phyloP scores from a whole-genome alignment of 1,140 invertebrate species.

The Trachymyrmex septentrionalis region DNA sequence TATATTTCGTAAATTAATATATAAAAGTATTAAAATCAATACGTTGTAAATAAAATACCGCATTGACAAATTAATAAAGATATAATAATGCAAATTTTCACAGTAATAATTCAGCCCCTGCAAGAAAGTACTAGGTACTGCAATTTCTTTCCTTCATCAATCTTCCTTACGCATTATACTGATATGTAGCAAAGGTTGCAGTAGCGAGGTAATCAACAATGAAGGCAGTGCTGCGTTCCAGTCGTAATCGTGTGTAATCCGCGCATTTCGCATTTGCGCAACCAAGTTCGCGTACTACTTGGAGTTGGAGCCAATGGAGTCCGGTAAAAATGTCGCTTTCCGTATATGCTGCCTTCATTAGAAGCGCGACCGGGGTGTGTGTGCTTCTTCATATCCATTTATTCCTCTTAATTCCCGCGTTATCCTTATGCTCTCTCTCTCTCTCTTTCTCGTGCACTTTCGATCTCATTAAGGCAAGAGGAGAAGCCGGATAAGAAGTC shows the following conservation, averaged over 20 bases:
- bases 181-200: slow-evolving; percentile 28
- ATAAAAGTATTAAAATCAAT: background rate
- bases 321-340: slow-evolving; percentile 15
- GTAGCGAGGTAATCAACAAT: slow-evolving; percentile 44
- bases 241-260: slow-evolving; percentile 41
- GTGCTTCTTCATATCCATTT: slow-evolving; percentile 14
- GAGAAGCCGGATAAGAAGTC: slow-evolving; percentile 21
- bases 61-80: slow-evolving; percentile 29
- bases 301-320: background rate
- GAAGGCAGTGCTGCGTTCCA: slow-evolving; percentile 20
- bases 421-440: background rate
- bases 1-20: too few relatives aligned
- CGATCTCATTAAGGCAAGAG: slow-evolving; percentile 38
- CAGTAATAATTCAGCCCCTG: slow-evolving; percentile 9
- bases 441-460: slow-evolving; percentile 40
- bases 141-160: slow-evolving; percentile 41
- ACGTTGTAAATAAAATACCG: background rate
- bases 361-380: slow-evolving; percentile 4
- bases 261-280: slow-evolving; percentile 25
- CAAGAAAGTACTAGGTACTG: background rate
- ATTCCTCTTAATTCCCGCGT: slow-evolving; percentile 44
- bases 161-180: slow-evolving; percentile 52
- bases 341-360: slow-evolving; percentile 36
- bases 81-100: slow-evolving; percentile 15
- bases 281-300: background rate